Conservation (phyloP, 2,888 invertebrate species). For the Hartigia nigra region DNA sequence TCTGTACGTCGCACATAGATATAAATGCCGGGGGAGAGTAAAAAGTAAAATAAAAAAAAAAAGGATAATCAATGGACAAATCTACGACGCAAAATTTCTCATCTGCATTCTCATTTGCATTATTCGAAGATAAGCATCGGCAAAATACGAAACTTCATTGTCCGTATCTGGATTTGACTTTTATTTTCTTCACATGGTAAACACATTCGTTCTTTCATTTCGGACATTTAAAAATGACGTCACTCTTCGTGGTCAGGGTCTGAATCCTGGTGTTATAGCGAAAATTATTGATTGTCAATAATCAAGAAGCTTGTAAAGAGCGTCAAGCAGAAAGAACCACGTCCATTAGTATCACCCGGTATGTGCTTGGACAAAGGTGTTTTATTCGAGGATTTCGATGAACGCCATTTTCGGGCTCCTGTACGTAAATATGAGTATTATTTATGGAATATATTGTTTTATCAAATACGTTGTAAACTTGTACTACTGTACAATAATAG, state of each 20-base stretch:
- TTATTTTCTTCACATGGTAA: too few species aligned
- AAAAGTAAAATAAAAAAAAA: not conserved
- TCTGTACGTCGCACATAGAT: not conserved
- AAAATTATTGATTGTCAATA: slow-evolving; percentile 55
- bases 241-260: not conserved
- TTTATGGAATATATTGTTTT: not conserved
- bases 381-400: slow-evolving; percentile 34
- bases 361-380: slow-evolving; percentile 43
- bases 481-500: not conserved
- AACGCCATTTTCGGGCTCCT: slow-evolving; percentile 48
- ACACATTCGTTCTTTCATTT: not conserved
- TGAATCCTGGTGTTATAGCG: not conserved
- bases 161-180: too few species aligned
- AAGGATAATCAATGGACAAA: not conserved
- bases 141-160: not conserved
- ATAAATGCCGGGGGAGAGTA: not conserved
- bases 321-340: slow-evolving; percentile 20
- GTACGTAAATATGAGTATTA: slow-evolving; percentile 39
- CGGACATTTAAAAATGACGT: not conserved
- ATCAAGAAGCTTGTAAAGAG: slow-evolving; percentile 42
- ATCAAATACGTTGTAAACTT: not conserved
- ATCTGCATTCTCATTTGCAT: not conserved
- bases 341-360: slow-evolving; percentile 47
- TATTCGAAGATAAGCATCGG: not conserved
- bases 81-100: not conserved